Conservation (phyloP, 1,140 invertebrate species). For the Zaprionus africanus region DNA sequence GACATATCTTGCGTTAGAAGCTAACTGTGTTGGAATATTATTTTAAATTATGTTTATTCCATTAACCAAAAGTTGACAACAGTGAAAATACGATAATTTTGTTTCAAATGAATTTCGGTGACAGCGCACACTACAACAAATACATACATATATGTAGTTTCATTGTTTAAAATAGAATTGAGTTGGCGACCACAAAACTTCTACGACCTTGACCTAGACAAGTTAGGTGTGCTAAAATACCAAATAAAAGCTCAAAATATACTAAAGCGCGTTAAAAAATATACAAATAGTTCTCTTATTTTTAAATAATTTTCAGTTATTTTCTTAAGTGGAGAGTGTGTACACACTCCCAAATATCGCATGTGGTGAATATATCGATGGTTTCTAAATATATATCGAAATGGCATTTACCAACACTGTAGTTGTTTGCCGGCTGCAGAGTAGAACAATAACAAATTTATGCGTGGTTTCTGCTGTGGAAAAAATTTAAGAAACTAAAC, state of each 20-base stretch:
- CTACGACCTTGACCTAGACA: constrained; percentile 19
- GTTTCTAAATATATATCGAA: background rate
- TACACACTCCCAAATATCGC: constrained; percentile 11
- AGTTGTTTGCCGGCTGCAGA: constrained; percentile 2
- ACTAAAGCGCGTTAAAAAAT: background rate
- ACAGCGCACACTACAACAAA: constrained; percentile 33
- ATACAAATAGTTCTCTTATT: background rate
- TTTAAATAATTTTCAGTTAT: constrained; percentile 24
- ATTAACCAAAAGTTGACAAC: constrained; percentile 52
- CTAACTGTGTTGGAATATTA: constrained; percentile 4
- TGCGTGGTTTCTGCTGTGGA: background rate
- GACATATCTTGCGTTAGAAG: constrained; percentile 44
- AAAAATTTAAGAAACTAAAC: background rate
- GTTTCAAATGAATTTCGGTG: constrained; percentile 52
- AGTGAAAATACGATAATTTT: constrained; percentile 51
- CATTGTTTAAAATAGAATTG: constrained; percentile 69
- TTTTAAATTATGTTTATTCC: constrained; percentile 20
- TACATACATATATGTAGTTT: background rate
- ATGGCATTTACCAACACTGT: constrained; percentile 8
- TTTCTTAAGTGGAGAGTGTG: constrained; percentile 3
- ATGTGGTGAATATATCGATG: constrained; percentile 5
- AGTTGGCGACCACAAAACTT: constrained; percentile 34
- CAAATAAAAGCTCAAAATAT: background rate
- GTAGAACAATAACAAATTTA: constrained; percentile 15
- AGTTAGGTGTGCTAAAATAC: background rate